These are phyloP conservation scores for Merluccius polli DNA, from an alignment of 2,797 vertebrate genomes.

Conservation along the genomic window DNA sequence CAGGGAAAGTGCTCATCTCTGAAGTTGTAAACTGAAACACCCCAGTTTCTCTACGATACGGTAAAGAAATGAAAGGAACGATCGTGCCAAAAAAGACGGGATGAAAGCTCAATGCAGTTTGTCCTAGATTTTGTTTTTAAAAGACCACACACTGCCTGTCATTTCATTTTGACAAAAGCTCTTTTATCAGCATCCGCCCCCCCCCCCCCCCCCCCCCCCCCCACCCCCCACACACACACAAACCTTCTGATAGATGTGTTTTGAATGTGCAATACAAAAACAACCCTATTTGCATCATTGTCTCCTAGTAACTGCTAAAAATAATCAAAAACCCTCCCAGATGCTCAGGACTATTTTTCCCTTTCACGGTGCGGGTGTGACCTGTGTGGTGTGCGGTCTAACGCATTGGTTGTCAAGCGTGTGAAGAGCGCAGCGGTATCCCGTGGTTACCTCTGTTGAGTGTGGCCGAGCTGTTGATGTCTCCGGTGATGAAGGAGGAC, in stretches of 20 bases:
- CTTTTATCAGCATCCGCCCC: background rate
- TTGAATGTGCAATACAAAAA: background rate
- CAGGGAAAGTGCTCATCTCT: background rate
- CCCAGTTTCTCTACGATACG: background rate
- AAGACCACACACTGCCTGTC: background rate
- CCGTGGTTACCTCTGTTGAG: constrained; percentile 96
- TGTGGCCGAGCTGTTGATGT: constrained; percentile 97
- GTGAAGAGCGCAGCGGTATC: constrained; percentile 50
- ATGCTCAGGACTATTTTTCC: background rate
- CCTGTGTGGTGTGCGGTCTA: constrained; percentile 41
- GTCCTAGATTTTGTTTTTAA: background rate
- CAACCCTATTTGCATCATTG: background rate
- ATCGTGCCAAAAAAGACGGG: background rate
- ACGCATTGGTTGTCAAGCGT: constrained; percentile 57
- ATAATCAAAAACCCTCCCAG: background rate
- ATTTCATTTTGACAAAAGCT: background rate
- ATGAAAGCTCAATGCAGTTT: background rate
- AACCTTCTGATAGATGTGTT: background rate
- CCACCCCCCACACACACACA: background rate
- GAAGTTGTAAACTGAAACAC: background rate
- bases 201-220: too few species aligned
- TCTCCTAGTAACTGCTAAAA: background rate
- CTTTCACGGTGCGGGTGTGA: background rate
- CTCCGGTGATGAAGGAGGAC: constrained; percentile 98
- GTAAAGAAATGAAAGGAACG: background rate